Percentiles rank a stretch among this genome's conserved stretches.
phyloP scores from a whole-genome alignment of 2,888 invertebrate genomes.

The Synanthedon formicaeformis region DNA sequence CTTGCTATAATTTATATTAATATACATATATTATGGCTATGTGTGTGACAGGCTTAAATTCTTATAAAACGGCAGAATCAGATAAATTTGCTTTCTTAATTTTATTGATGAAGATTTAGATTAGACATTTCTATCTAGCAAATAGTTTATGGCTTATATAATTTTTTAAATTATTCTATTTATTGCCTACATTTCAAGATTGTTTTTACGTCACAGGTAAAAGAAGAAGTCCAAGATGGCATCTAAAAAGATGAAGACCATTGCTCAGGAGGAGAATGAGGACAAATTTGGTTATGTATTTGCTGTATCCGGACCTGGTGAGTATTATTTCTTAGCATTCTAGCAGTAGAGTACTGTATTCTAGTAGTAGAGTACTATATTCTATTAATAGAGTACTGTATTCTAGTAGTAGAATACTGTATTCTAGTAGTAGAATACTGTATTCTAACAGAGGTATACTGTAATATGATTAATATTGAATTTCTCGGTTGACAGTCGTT shows the following conservation, averaged over 20 bases:
- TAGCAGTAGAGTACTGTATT: no score
- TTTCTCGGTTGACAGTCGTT: constrained; percentile 77
- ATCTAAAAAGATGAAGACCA: constrained; percentile 70
- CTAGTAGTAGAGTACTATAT: background rate
- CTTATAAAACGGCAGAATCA: no score
- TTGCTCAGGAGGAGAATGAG: constrained; percentile 88
- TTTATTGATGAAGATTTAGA: background rate
- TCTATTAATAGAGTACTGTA: no score
- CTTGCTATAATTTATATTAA: no score
- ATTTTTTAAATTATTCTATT: no score
- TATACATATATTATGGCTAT: no score
- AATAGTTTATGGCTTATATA: no score
- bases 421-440: no score
- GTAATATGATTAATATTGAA: constrained; percentile 3
- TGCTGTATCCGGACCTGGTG: constrained; percentile 98
- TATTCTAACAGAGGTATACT: no score
- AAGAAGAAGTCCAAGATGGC: constrained; percentile 72
- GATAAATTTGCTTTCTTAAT: background rate
- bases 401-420: no score
- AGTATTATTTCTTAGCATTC: constrained; percentile 13
- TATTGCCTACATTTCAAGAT: background rate
- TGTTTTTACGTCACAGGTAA: constrained; percentile 15
- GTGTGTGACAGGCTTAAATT: no score
- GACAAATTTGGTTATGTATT: constrained; percentile 93
- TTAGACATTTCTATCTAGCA: background rate